Evolutionary conservation across 1,140 invertebrate species (phyloP).

Genomic region (Archegozetes longisetosus): DNA sequence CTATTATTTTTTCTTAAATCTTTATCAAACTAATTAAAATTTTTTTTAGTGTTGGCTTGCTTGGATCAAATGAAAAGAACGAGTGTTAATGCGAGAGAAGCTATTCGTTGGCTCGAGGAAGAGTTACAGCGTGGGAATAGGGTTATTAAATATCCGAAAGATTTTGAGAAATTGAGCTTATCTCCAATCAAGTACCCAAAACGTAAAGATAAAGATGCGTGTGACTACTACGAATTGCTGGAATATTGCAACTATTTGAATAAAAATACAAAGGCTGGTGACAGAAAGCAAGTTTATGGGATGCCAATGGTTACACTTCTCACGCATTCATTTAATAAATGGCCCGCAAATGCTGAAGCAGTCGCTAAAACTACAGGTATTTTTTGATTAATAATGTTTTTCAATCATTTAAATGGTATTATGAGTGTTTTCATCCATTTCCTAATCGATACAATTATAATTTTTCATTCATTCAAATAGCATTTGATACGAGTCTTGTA

Average conservation of each 20-base stretch:
- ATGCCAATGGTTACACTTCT: slow-evolving; percentile 41
- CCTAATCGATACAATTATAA: no score
- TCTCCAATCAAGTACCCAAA: slow-evolving; percentile 52
- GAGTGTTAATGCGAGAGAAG: slow-evolving; percentile 55
- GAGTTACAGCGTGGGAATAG: slow-evolving; percentile 59
- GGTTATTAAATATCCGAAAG: slow-evolving; percentile 45
- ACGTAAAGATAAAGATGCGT: slow-evolving; percentile 47
- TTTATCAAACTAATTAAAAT: slow-evolving; percentile 11
- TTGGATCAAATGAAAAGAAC: slow-evolving; percentile 65
- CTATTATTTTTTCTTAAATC: slow-evolving; percentile 9
- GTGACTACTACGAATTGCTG: slow-evolving; percentile 46
- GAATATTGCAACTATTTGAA: slow-evolving; percentile 51
- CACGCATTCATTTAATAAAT: slow-evolving; percentile 32
- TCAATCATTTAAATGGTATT: no score
- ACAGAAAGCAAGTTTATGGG: slow-evolving; percentile 21
- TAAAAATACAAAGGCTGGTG: slow-evolving; percentile 32
- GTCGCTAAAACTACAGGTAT: slow-evolving; percentile 40
- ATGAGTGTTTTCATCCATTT: no score
- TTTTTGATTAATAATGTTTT: slow-evolving; percentile 8
- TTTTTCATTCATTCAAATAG: no score
- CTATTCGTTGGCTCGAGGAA: slow-evolving; percentile 73
- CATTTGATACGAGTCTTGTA: no score
- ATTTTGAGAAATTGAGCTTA: slow-evolving; percentile 52
- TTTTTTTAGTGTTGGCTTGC: slow-evolving; percentile 57
- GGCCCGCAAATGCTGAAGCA: slow-evolving; percentile 29